Percentiles rank a stretch among this genome's conserved stretches.
Conservation (phyloP, 2,797 vertebrate species). For the Menidia menidia region DNA sequence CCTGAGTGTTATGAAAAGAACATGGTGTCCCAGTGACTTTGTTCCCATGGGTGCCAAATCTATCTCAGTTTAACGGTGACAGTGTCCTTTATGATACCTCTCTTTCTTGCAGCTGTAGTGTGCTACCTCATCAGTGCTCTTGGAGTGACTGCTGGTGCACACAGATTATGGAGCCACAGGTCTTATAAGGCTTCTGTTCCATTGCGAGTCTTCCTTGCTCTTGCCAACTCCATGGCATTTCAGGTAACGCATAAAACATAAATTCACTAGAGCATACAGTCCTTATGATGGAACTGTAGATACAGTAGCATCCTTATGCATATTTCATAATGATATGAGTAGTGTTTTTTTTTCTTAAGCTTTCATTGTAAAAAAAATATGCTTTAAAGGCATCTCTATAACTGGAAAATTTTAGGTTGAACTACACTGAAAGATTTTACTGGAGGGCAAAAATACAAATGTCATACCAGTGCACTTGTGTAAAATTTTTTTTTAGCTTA, state of each 20-base stretch:
- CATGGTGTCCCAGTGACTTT: slow-evolving; percentile 47
- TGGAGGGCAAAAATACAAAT: no score
- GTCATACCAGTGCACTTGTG: no score
- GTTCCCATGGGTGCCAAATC: slow-evolving; percentile 34
- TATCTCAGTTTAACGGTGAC: slow-evolving; percentile 33
- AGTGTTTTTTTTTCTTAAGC: background rate
- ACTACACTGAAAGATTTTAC: no score
- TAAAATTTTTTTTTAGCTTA: no score
- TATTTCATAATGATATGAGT: background rate
- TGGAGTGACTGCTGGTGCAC: slow-evolving; percentile 92
- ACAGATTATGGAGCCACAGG: slow-evolving; percentile 96
- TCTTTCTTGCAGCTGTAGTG: slow-evolving; percentile 71
- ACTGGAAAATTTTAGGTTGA: no score
- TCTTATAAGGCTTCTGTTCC: slow-evolving; percentile 91
- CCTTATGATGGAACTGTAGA: background rate
- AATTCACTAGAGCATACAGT: background rate
- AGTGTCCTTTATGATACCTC: slow-evolving; percentile 36
- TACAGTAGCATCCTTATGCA: background rate
- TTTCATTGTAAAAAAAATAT: no score
- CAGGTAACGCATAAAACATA: slow-evolving; percentile 81
- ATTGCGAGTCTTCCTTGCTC: slow-evolving; percentile 87
- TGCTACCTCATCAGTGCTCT: slow-evolving; percentile 87
- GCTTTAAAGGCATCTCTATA: no score
- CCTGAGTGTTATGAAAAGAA: slow-evolving; percentile 53
- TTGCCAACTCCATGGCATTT: slow-evolving; percentile 92